A percentile compares a stretch with the other conserved stretches of the same genome.
phyloP scores from a whole-genome alignment of 2,888 invertebrate species.

The Tryphoninae sp. region DNA sequence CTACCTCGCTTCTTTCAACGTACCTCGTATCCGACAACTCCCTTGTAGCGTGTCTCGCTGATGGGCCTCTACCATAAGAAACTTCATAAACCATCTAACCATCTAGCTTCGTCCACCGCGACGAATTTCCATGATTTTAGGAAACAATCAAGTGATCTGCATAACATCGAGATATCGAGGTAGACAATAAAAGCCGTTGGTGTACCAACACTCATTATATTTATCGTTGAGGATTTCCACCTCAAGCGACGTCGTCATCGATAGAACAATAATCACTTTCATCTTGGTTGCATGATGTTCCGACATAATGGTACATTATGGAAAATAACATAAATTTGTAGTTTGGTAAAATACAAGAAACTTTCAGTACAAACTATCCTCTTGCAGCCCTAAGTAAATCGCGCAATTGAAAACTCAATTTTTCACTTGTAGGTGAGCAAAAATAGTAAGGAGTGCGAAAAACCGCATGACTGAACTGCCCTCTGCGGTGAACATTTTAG shows the following conservation, averaged over 20 bases:
- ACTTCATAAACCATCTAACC: conserved; percentile 60
- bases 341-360: neutral
- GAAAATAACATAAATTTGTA: neutral
- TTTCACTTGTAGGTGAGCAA: conserved; percentile 44
- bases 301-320: neutral
- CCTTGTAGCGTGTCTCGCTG: conserved; percentile 49
- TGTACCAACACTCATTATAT: neutral
- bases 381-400: too few species aligned
- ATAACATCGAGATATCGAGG: conserved; percentile 59
- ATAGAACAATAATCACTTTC: too few species aligned
- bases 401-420: conserved; percentile 36
- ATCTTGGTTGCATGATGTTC: neutral
- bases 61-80: conserved; percentile 57
- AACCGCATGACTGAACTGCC: conserved; percentile 1
- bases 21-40: conserved; percentile 53
- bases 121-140: conserved; percentile 73
- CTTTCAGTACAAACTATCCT: too few species aligned
- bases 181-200: neutral
- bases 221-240: neutral
- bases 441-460: conserved; percentile 16
- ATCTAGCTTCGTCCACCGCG: conserved; percentile 5
- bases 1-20: conserved; percentile 47
- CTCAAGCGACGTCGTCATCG: neutral
- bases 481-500: conserved; percentile 52
- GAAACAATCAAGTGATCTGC: conserved; percentile 74